Conservation (phyloP, 2,797 vertebrate genomes). For the Bryconaethiops microstoma region DNA sequence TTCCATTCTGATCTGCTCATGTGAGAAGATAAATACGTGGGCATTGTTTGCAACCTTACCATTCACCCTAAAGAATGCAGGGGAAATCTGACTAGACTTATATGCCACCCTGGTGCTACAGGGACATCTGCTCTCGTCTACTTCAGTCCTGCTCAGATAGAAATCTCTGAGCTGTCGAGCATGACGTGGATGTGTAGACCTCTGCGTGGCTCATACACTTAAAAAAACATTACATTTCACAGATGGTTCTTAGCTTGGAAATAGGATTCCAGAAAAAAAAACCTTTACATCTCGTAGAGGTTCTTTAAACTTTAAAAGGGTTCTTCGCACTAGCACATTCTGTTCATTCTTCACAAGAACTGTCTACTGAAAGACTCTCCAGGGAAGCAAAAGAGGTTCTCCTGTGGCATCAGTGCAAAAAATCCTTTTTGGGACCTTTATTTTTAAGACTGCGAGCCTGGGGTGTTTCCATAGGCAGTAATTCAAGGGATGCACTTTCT, state of each 20-base stretch:
- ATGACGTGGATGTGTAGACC: neutral
- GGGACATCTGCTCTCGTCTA: slow-evolving; percentile 20
- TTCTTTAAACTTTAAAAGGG: neutral
- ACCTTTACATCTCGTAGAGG: neutral
- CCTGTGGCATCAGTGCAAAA: neutral
- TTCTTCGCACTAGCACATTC: neutral
- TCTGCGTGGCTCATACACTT: neutral
- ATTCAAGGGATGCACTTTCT: slow-evolving; percentile 42
- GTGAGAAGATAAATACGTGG: slow-evolving; percentile 31
- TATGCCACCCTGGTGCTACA: slow-evolving; percentile 28
- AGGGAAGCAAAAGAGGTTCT: neutral
- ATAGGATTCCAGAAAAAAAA: neutral
- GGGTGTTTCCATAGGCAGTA: slow-evolving; percentile 6
- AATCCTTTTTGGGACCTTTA: neutral
- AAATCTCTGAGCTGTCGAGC: slow-evolving; percentile 35
- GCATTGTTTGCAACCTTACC: slow-evolving; percentile 28
- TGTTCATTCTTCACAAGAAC: neutral
- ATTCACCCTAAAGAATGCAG: slow-evolving; percentile 17
- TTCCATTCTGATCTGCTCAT: slow-evolving; percentile 20
- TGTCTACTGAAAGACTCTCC: neutral
- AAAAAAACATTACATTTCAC: neutral
- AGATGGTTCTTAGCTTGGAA: neutral
- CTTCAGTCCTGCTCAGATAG: slow-evolving; percentile 2
- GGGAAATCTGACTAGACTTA: slow-evolving; percentile 29
- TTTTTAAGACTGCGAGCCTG: neutral